Evolutionary conservation across 2,113 vertebrate genomes (phyloP).

Genomic region (Scalopus aquaticus): DNA sequence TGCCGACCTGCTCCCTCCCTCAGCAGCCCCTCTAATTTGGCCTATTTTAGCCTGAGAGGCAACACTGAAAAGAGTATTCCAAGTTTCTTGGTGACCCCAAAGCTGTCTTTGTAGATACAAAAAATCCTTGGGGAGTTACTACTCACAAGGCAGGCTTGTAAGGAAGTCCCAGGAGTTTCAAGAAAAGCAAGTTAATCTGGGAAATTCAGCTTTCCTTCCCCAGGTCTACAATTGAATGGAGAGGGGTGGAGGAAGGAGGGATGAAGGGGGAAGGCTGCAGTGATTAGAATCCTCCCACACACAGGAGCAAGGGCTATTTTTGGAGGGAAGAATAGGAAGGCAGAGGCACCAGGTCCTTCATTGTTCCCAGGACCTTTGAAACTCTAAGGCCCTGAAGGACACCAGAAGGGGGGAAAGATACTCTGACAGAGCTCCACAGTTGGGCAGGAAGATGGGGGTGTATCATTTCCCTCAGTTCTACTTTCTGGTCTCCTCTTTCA

Average conservation of each 20-base stretch:
- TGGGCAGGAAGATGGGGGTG: background rate
- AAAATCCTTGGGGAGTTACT: background rate
- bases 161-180: conserved; percentile 42
- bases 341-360: background rate
- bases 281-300: conserved; percentile 37
- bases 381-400: background rate
- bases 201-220: conserved; percentile 20
- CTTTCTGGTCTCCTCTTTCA: background rate
- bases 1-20: background rate
- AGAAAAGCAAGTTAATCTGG: conserved; percentile 31
- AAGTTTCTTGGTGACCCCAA: conserved; percentile 39
- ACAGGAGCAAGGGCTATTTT: conserved; percentile 36
- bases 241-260: background rate
- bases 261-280: background rate
- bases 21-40: background rate
- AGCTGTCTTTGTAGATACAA: conserved; percentile 47
- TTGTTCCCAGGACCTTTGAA: conserved; percentile 22
- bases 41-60: background rate
- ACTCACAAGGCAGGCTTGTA: conserved; percentile 33
- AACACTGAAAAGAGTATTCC: background rate
- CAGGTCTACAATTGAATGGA: background rate
- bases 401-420: background rate
- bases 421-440: background rate
- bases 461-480: background rate
- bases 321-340: conserved; percentile 46